Evolutionary conservation across 2,888 invertebrate species (phyloP).

Genomic region (Pyralis farinalis): DNA sequence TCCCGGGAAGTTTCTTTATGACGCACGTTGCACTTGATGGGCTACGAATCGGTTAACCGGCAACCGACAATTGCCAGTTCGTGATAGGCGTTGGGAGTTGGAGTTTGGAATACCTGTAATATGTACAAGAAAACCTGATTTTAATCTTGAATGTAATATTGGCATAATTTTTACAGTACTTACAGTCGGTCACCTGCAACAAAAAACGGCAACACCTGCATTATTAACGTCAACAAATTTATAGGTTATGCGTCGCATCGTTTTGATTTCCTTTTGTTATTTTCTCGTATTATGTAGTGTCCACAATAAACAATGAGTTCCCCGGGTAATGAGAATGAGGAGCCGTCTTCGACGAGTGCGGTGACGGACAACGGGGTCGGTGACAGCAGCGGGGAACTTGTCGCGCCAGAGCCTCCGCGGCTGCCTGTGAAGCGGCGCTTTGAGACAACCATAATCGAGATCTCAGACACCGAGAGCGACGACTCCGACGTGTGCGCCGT

Average conservation of each 20-base stretch:
- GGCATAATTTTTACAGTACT: too few relatives aligned
- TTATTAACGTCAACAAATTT: constrained; percentile 56
- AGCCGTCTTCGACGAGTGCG: constrained; percentile 50
- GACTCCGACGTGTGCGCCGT: constrained; percentile 78
- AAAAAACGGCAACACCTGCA: constrained; percentile 15
- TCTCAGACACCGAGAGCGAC: constrained; percentile 72
- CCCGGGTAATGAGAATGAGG: constrained; percentile 58
- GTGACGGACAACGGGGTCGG: constrained; percentile 33
- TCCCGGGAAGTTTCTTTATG: too few relatives aligned
- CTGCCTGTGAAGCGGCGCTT: constrained; percentile 68
- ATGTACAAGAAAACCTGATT: too few relatives aligned
- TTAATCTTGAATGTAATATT: too few relatives aligned
- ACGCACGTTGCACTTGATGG: too few relatives aligned
- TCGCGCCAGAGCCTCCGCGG: constrained; percentile 33
- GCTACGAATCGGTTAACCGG: too few relatives aligned
- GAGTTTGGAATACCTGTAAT: too few relatives aligned
- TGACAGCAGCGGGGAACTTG: constrained; percentile 30
- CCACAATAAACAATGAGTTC: constrained; percentile 61
- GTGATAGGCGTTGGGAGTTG: too few relatives aligned
- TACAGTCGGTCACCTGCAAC: too few relatives aligned
- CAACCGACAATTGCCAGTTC: too few relatives aligned
- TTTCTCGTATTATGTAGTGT: constrained; percentile 68
- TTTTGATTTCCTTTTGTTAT: constrained; percentile 62
- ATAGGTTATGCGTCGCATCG: constrained; percentile 71
- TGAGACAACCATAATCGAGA: constrained; percentile 61